phyloP scores from a whole-genome alignment of 2,113 vertebrate species.

The Alligator mississippiensis region DNA sequence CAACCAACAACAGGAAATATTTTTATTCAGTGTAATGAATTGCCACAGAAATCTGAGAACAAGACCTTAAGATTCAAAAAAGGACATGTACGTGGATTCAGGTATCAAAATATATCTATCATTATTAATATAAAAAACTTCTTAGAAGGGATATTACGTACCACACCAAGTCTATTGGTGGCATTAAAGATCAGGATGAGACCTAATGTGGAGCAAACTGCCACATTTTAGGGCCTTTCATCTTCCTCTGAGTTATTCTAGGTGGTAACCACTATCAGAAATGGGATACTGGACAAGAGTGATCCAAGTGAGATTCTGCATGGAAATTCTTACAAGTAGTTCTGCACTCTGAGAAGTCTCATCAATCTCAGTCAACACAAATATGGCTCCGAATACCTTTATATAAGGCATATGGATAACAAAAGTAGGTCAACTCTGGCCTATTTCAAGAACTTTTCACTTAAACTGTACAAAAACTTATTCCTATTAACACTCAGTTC shows the following conservation, averaged over 20 bases:
- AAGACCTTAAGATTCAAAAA: too few relatives aligned
- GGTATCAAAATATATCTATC: too few relatives aligned
- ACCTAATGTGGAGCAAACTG: too few relatives aligned
- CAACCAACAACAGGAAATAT: not conserved
- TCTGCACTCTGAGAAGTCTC: not conserved
- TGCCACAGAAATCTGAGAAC: not conserved
- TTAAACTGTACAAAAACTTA: not conserved
- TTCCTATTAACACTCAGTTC: not conserved
- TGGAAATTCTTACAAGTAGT: not conserved
- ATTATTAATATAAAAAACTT: too few relatives aligned
- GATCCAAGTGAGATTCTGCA: not conserved
- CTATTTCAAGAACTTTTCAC: not conserved
- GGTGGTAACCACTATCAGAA: not conserved
- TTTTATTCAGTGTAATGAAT: not conserved
- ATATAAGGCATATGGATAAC: too few relatives aligned
- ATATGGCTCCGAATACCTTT: not conserved
- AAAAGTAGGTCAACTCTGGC: not conserved
- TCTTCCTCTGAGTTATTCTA: too few relatives aligned
- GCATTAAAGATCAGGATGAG: too few relatives aligned
- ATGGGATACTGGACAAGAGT: not conserved
- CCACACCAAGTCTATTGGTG: too few relatives aligned
- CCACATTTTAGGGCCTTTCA: too few relatives aligned
- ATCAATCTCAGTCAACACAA: not conserved
- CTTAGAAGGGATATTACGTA: too few relatives aligned
- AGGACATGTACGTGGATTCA: not conserved